Conservation (phyloP, 1,140 invertebrate genomes). For the Sarcophaga bullata region DNA sequence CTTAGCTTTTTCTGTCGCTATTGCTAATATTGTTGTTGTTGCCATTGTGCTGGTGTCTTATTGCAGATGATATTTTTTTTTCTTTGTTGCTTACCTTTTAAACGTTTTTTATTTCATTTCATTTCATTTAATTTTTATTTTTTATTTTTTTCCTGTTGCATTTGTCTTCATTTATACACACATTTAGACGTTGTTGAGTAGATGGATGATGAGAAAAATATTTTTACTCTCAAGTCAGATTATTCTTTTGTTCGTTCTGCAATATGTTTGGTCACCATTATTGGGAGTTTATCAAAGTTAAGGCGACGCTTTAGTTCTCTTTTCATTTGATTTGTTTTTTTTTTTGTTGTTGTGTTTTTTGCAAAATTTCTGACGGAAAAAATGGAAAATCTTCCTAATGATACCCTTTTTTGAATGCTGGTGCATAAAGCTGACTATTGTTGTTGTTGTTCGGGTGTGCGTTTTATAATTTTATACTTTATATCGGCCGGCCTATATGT, state of each 20-base stretch:
- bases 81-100: background rate
- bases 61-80: constrained; percentile 20
- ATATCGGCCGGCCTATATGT: background rate
- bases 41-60: background rate
- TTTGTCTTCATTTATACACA: background rate
- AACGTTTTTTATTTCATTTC: too few species aligned
- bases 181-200: background rate
- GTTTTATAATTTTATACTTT: background rate
- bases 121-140: too few species aligned
- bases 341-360: too few species aligned
- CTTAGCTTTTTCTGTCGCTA: too few species aligned
- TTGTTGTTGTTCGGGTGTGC: background rate
- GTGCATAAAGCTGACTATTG: background rate
- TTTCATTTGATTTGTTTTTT: background rate
- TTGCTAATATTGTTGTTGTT: background rate
- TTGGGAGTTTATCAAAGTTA: constrained; percentile 12
- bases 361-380: background rate
- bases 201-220: constrained; percentile 13
- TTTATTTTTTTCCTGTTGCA: background rate
- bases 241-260: background rate
- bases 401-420: constrained; percentile 1
- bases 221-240: background rate
- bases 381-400: background rate
- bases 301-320: constrained; percentile 17
- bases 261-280: constrained; percentile 6